A percentile compares a stretch with the other conserved stretches of the same genome.
Conservation (phyloP, 35 echinoderm and acorn worm genomes). For the Holothuria glaberrima region DNA sequence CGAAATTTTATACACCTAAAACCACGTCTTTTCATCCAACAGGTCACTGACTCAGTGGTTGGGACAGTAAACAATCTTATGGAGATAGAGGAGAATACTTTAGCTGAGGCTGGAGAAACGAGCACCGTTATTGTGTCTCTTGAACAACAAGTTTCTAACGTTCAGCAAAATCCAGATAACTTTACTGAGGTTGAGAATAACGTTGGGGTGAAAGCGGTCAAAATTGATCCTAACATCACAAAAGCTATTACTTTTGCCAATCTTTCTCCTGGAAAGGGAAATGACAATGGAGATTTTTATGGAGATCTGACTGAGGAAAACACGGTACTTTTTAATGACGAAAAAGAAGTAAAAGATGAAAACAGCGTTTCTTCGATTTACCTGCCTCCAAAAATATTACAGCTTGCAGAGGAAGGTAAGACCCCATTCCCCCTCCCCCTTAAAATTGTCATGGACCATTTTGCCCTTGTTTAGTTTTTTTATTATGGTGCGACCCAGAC, state of each 20-base stretch:
- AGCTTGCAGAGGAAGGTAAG: not conserved
- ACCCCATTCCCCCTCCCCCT: no score
- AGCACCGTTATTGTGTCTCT: not conserved
- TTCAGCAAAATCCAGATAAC: constrained; percentile 16
- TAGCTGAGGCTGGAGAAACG: not conserved
- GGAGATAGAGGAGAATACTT: not conserved
- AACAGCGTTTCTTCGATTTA: constrained; percentile 4
- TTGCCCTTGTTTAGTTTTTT: no score
- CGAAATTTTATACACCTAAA: no score
- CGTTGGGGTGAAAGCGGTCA: constrained; percentile 12
- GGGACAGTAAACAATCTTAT: constrained; percentile 16
- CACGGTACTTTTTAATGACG: not conserved
- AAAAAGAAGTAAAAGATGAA: not conserved
- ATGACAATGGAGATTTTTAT: not conserved
- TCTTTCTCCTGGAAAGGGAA: not conserved
- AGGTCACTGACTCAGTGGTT: constrained; percentile 30
- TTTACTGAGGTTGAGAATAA: constrained; percentile 25
- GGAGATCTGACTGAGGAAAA: not conserved
- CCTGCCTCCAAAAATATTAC: not conserved
- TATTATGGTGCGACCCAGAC: no score
- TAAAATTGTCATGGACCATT: no score
- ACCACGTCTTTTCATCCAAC: no score
- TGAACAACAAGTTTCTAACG: constrained; percentile 22
- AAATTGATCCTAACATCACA: not conserved
- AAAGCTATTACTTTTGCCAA: constrained; percentile 6